phyloP scores from a whole-genome alignment of 2,113 vertebrate genomes.

The Poeciliopsis retropinna region DNA sequence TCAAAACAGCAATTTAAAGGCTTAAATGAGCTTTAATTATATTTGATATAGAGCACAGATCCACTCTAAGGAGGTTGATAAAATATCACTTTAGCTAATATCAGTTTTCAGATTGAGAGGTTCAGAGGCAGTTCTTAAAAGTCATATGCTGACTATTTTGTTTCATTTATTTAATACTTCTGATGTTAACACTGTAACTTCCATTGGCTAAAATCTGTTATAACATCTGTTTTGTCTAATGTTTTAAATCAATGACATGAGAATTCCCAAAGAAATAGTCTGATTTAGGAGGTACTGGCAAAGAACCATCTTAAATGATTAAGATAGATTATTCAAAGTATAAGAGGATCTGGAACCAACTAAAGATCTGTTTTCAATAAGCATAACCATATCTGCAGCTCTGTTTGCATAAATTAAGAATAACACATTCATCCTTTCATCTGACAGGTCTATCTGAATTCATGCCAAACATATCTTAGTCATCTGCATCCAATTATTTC shows the following conservation, averaged over 20 bases:
- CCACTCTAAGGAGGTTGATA: no score
- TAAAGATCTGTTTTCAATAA: not conserved
- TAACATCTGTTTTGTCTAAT: not conserved
- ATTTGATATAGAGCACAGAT: no score
- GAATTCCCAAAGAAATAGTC: not conserved
- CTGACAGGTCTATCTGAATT: conserved; percentile 28
- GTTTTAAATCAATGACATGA: not conserved
- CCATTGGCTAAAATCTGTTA: not conserved
- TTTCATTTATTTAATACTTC: no score
- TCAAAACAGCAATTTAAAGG: no score
- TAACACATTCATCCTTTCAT: conserved; percentile 24
- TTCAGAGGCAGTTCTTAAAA: no score
- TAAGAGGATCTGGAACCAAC: not conserved
- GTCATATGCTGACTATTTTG: no score
- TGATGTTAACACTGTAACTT: not conserved
- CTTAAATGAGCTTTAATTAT: no score
- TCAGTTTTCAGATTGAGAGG: no score
- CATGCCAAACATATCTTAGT: conserved; percentile 55
- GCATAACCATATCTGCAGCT: not conserved
- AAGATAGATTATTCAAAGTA: not conserved
- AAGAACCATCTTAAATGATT: not conserved
- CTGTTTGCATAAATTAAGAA: conserved; percentile 11
- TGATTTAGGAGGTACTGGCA: not conserved
- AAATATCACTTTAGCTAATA: no score
- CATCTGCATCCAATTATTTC: conserved; percentile 64